These are phyloP conservation scores for Aporophyla lueneburgensis DNA, from an alignment of 2,888 invertebrate genomes.

Conservation along the genomic window DNA sequence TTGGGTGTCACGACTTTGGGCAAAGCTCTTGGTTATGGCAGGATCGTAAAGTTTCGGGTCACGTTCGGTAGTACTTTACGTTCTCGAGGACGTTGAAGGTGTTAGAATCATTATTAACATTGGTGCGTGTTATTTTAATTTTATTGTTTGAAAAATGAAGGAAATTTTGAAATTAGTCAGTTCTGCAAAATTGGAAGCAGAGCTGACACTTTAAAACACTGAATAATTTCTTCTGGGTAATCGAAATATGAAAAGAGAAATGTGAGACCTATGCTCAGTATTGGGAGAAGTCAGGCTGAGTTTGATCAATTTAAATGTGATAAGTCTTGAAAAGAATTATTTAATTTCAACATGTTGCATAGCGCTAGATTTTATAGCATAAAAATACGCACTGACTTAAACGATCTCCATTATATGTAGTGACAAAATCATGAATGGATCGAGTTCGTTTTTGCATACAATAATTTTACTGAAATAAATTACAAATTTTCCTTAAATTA, in stretches of 20 bases:
- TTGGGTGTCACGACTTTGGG: slow-evolving; percentile 43
- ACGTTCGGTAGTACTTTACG: slow-evolving; percentile 41
- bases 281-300: no score
- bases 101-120: slow-evolving; percentile 20
- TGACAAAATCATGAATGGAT: neutral
- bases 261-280: neutral
- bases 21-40: slow-evolving; percentile 34
- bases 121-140: neutral
- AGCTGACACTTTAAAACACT: neutral
- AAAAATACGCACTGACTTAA: neutral
- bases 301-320: neutral
- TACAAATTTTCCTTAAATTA: no score
- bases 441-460: neutral
- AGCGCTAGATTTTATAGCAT: no score
- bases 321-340: no score
- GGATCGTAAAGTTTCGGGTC: slow-evolving; percentile 48
- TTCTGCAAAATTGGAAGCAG: neutral
- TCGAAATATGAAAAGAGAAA: neutral
- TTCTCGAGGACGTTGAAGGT: slow-evolving; percentile 24
- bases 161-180: neutral
- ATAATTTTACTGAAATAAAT: no score
- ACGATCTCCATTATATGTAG: neutral
- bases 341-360: no score
- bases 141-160: neutral
- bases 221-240: neutral